phyloP scores from a whole-genome alignment of 2,888 invertebrate genomes.

The Phania funesta region DNA sequence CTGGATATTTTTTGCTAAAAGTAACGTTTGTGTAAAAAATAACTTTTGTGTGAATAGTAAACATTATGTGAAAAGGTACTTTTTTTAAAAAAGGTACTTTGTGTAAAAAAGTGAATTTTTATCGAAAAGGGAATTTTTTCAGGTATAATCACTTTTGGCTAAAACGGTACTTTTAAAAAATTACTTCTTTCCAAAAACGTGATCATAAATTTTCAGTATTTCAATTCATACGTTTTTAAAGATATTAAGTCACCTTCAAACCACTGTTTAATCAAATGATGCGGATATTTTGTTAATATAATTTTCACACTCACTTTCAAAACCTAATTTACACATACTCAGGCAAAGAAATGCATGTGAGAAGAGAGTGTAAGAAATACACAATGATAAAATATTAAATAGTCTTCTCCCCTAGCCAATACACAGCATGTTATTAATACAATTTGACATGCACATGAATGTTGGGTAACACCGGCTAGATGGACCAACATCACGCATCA shows the following conservation, averaged over 20 bases:
- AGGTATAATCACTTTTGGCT: too few species aligned
- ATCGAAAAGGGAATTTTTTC: too few species aligned
- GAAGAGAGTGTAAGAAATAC: conserved; percentile 17
- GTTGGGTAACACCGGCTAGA: conserved; percentile 18
- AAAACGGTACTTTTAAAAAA: too few species aligned
- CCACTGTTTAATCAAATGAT: conserved; percentile 27
- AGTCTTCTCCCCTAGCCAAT: neutral
- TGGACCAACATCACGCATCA: conserved; percentile 60
- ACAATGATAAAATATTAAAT: conserved; percentile 42
- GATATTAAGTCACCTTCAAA: neutral
- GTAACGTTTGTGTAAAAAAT: neutral
- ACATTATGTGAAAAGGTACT: neutral
- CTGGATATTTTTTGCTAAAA: neutral
- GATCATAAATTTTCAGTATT: too few species aligned
- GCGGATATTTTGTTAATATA: conserved; percentile 33
- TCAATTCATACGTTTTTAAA: neutral
- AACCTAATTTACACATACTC: conserved; percentile 44
- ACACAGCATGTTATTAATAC: conserved; percentile 17
- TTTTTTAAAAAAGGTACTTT: neutral
- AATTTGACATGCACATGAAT: conserved; percentile 44
- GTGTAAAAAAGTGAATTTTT: neutral
- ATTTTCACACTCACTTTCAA: conserved; percentile 63
- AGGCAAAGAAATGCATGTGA: neutral
- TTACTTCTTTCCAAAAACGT: too few species aligned
- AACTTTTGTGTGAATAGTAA: too few species aligned